These are phyloP conservation scores for Nothobranchius kuhntae DNA, from an alignment of 2,113 vertebrate species.

Conservation along the genomic window DNA sequence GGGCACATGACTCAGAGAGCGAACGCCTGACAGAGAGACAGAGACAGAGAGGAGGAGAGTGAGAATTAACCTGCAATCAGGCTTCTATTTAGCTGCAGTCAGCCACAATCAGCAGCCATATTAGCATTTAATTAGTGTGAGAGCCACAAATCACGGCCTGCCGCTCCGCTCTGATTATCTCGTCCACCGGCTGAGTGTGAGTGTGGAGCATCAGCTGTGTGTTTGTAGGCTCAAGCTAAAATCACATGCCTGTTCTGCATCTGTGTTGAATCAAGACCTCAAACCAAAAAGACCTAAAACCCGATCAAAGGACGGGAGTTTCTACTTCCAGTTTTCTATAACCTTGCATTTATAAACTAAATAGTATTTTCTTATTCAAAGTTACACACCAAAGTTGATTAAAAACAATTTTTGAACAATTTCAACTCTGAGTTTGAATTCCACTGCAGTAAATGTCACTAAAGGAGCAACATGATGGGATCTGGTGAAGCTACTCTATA, in stretches of 20 bases:
- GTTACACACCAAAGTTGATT: too few species aligned
- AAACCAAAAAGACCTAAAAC: not conserved
- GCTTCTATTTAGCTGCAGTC: slow-evolving; percentile 63
- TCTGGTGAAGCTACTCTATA: too few species aligned
- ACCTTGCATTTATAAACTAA: too few species aligned
- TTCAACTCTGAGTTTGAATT: too few species aligned
- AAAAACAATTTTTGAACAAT: too few species aligned
- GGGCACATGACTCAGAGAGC: slow-evolving; percentile 3
- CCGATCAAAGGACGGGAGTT: too few species aligned
- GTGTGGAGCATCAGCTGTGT: slow-evolving; percentile 5
- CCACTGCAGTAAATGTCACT: too few species aligned
- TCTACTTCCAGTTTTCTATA: too few species aligned
- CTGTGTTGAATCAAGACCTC: too few species aligned
- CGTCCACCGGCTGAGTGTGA: slow-evolving; percentile 25
- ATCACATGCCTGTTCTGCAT: not conserved
- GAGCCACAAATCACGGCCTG: slow-evolving; percentile 54
- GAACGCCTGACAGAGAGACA: slow-evolving; percentile 25
- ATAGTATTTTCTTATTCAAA: too few species aligned
- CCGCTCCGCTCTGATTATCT: slow-evolving; percentile 60
- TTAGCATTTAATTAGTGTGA: slow-evolving; percentile 68
- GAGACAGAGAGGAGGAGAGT: slow-evolving; percentile 21
- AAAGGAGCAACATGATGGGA: too few species aligned
- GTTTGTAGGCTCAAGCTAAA: too few species aligned
- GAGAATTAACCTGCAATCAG: slow-evolving; percentile 70
- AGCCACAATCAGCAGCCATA: slow-evolving; percentile 60